A percentile compares a stretch with the other conserved stretches of the same genome.
Conservation (phyloP, 2,113 vertebrate genomes). For the Mionectes macconnelli region DNA sequence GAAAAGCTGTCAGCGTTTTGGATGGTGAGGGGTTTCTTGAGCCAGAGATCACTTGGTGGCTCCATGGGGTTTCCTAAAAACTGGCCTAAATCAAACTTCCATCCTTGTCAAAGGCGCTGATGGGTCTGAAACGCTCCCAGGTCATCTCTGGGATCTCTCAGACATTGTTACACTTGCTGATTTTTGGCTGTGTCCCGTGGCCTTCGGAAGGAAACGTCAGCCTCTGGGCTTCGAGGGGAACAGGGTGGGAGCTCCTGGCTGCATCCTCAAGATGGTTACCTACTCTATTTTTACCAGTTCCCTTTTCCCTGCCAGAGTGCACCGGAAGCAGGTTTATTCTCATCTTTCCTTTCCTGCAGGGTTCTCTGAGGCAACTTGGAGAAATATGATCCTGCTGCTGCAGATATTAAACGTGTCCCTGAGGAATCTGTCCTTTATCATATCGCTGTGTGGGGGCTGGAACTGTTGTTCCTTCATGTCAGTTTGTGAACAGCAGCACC, state of each 20-base stretch:
- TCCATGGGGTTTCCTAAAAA: neutral
- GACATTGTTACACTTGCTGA: neutral
- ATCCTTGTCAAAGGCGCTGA: neutral
- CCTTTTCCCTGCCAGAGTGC: constrained; percentile 36
- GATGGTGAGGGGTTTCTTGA: neutral
- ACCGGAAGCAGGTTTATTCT: constrained; percentile 47
- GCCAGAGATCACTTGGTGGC: neutral
- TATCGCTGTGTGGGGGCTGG: neutral
- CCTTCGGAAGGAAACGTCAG: neutral
- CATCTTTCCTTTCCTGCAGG: constrained; percentile 24
- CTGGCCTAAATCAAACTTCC: neutral
- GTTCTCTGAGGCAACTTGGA: neutral
- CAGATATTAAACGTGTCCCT: neutral
- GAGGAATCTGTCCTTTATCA: neutral
- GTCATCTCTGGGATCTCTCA: neutral
- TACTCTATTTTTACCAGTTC: constrained; percentile 59
- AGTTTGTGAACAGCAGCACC: neutral
- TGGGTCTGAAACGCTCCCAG: neutral
- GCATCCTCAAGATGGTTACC: constrained; percentile 35
- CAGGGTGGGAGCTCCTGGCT: neutral
- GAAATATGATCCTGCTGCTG: neutral
- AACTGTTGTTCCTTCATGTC: neutral
- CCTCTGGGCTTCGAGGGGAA: neutral
- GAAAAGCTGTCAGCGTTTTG: neutral
- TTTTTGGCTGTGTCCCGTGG: neutral